These are phyloP conservation scores for Desoria tigrina DNA, from an alignment of 2,888 invertebrate species.

Conservation along the genomic window DNA sequence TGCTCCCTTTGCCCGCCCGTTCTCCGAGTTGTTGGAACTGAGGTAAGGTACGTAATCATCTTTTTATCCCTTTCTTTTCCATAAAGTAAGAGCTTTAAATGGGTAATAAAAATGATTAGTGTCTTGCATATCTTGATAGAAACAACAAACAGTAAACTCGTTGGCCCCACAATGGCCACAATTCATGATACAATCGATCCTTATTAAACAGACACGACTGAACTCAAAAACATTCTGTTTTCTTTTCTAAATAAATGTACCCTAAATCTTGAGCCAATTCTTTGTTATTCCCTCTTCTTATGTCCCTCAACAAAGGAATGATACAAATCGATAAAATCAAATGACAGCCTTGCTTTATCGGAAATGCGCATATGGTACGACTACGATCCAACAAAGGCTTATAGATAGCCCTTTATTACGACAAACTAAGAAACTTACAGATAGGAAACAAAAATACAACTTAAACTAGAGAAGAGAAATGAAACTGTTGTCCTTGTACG, in stretches of 20 bases:
- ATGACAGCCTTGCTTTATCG: conserved; percentile 1
- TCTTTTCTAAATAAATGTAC: not conserved
- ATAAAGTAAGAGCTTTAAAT: conserved; percentile 1
- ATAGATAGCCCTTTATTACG: too few relatives aligned
- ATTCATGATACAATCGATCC: conserved; percentile 4
- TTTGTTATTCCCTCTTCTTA: conserved; percentile 1
- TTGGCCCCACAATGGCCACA: not conserved
- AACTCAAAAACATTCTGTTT: too few relatives aligned
- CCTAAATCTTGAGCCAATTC: not conserved
- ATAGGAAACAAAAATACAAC: too few relatives aligned
- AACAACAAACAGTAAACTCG: too few relatives aligned
- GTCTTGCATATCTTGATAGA: too few relatives aligned
- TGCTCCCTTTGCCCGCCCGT: too few relatives aligned
- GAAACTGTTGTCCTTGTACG: too few relatives aligned
- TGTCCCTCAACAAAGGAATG: not conserved
- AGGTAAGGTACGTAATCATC: not conserved
- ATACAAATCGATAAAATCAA: conserved; percentile 8
- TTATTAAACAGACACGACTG: not conserved
- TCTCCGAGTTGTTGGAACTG: too few relatives aligned
- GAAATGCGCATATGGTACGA: too few relatives aligned
- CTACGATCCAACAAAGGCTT: too few relatives aligned
- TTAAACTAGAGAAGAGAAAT: too few relatives aligned
- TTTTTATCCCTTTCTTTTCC: conserved; percentile 1
- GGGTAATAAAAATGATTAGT: conserved; percentile 7
- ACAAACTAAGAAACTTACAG: too few relatives aligned